Percentiles rank a stretch among this genome's conserved stretches.
phyloP scores from a whole-genome alignment of 2,797 vertebrate species.

The Kryptolebias ocellatus region DNA sequence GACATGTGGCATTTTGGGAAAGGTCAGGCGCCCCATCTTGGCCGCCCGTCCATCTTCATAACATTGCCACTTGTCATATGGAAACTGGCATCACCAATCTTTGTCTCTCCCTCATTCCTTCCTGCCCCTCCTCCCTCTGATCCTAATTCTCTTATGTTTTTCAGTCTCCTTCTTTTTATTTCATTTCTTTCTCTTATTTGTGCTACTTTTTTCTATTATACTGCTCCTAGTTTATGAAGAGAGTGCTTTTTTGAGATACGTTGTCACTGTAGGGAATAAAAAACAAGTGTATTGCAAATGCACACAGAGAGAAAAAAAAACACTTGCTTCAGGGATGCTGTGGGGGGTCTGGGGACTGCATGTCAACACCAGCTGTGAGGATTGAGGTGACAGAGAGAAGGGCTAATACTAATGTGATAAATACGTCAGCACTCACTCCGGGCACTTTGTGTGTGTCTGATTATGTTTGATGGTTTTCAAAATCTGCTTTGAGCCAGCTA shows the following conservation, averaged over 20 bases:
- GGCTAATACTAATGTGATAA: slow-evolving; percentile 86
- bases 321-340: slow-evolving; percentile 67
- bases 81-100: slow-evolving; percentile 87
- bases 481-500: slow-evolving; percentile 38
- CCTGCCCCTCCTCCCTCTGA: slow-evolving; percentile 33
- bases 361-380: slow-evolving; percentile 80
- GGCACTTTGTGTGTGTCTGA: slow-evolving; percentile 58
- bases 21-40: slow-evolving; percentile 93
- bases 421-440: slow-evolving; percentile 78
- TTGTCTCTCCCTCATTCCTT: slow-evolving; percentile 69
- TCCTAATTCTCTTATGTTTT: slow-evolving; percentile 22
- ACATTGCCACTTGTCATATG: slow-evolving; percentile 87
- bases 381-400: slow-evolving; percentile 76
- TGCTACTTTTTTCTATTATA: slow-evolving; percentile 12
- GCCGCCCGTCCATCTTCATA: slow-evolving; percentile 87
- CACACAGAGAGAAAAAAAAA: slow-evolving; percentile 21
- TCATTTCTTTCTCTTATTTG: slow-evolving; percentile 7
- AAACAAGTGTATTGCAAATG: slow-evolving; percentile 50
- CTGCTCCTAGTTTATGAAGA: slow-evolving; percentile 24
- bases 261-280: slow-evolving; percentile 53
- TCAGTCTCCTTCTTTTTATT: slow-evolving; percentile 18
- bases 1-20: slow-evolving; percentile 99
- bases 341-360: slow-evolving; percentile 55
- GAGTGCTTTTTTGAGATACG: slow-evolving; percentile 21
- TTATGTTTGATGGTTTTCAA: slow-evolving; percentile 49